Conservation (phyloP, 2,797 vertebrate genomes). For the Kryptolebias ocellatus region DNA sequence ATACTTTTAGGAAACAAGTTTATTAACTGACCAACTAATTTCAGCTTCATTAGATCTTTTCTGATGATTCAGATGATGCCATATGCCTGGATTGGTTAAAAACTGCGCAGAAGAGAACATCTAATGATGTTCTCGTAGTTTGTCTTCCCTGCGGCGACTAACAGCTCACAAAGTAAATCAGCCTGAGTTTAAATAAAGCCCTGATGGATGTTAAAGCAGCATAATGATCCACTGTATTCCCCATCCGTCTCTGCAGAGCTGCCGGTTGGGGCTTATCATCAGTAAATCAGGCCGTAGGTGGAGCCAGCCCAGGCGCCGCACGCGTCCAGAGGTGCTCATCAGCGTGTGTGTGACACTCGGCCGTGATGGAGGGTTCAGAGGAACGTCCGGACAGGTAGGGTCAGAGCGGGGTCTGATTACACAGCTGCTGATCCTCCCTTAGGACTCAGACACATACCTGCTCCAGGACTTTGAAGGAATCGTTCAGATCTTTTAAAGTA, state of each 20-base stretch:
- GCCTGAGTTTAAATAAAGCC: slow-evolving; percentile 50
- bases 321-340: slow-evolving; percentile 65
- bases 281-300: slow-evolving; percentile 65
- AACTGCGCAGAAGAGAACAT: slow-evolving; percentile 8
- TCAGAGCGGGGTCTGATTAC: slow-evolving; percentile 76
- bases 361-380: slow-evolving; percentile 67
- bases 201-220: slow-evolving; percentile 45
- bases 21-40: neutral
- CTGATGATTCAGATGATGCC: neutral
- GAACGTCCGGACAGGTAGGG: slow-evolving; percentile 71
- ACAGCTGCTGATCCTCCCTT: slow-evolving; percentile 72
- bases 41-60: neutral
- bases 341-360: slow-evolving; percentile 55
- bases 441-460: slow-evolving; percentile 49
- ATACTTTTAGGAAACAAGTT: neutral
- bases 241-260: slow-evolving; percentile 25
- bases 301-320: slow-evolving; percentile 47
- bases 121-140: slow-evolving; percentile 32
- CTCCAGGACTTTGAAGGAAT: slow-evolving; percentile 16
- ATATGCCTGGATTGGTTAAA: neutral
- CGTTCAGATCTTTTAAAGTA: neutral
- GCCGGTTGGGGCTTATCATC: slow-evolving; percentile 41
- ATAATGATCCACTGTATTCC: slow-evolving; percentile 39
- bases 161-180: slow-evolving; percentile 52
- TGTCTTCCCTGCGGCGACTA: slow-evolving; percentile 29